phyloP scores from a whole-genome alignment of 1,140 invertebrate species.

The Andricus grossulariae region DNA sequence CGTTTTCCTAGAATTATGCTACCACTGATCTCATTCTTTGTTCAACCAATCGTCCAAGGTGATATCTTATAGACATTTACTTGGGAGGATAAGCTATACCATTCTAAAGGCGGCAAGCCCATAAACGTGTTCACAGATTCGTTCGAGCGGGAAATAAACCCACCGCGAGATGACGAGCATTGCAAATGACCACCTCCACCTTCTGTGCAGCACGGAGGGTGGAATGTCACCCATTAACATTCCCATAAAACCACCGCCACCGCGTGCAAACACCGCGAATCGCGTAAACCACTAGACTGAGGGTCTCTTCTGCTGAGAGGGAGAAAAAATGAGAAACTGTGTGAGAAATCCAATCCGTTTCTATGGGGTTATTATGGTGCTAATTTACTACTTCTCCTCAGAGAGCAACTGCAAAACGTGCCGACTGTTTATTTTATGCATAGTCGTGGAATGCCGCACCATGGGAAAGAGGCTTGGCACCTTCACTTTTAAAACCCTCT shows the following conservation, averaged over 20 bases:
- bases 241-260: slow-evolving; percentile 65
- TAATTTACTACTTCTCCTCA: slow-evolving; percentile 66
- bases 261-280: slow-evolving; percentile 62
- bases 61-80: neutral
- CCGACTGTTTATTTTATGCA: slow-evolving; percentile 57
- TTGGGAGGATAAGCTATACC: neutral
- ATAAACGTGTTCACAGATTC: slow-evolving; percentile 47
- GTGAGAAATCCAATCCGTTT: slow-evolving; percentile 70
- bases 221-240: slow-evolving; percentile 70
- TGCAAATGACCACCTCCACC: slow-evolving; percentile 33
- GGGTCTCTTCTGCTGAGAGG: neutral
- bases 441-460: slow-evolving; percentile 57
- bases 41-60: neutral
- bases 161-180: slow-evolving; percentile 52
- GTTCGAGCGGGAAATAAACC: slow-evolving; percentile 55
- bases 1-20: no score
- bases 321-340: slow-evolving; percentile 36
- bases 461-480: slow-evolving; percentile 55
- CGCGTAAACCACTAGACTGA: slow-evolving; percentile 33
- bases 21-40: neutral
- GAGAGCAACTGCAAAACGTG: slow-evolving; percentile 47
- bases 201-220: slow-evolving; percentile 45
- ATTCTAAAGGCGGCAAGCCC: neutral
- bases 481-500: slow-evolving; percentile 53
- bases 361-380: slow-evolving; percentile 69